Evolutionary conservation across 2,797 vertebrate genomes (phyloP).

Genomic region (Mallotus villosus): DNA sequence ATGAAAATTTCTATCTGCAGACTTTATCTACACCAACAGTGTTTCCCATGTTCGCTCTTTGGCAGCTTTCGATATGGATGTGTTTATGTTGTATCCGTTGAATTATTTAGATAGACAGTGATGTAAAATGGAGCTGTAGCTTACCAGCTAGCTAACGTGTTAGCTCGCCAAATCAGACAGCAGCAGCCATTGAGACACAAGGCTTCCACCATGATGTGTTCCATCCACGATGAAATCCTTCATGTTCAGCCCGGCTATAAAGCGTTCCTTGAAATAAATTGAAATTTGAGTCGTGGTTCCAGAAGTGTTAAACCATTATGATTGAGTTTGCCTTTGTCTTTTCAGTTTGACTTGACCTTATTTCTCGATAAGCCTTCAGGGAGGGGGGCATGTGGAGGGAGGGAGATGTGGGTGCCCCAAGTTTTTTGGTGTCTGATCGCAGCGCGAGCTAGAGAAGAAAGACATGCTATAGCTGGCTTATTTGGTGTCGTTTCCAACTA

Average conservation of each 20-base stretch:
- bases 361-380: constrained; percentile 45
- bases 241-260: constrained; percentile 35
- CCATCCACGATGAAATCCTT: constrained; percentile 34
- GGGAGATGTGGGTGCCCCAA: constrained; percentile 16
- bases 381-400: constrained; percentile 21
- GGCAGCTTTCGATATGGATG: neutral
- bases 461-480: constrained; percentile 7
- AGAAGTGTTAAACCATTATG: neutral
- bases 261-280: constrained; percentile 9
- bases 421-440: constrained; percentile 27
- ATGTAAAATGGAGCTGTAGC: constrained; percentile 11
- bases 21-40: neutral
- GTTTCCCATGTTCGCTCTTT: neutral
- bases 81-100: neutral
- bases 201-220: constrained; percentile 69
- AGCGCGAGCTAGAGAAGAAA: constrained; percentile 33
- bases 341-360: constrained; percentile 57
- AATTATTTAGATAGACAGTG: neutral
- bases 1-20: neutral
- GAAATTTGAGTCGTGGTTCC: neutral
- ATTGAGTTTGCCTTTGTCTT: constrained; percentile 53
- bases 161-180: constrained; percentile 55
- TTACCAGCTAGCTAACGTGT: constrained; percentile 47
- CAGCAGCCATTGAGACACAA: constrained; percentile 72
- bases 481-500: too few species aligned